Base-by-base conservation (phyloP, 1,140 invertebrate species). In the Drosophila nigrodunni region DNA sequence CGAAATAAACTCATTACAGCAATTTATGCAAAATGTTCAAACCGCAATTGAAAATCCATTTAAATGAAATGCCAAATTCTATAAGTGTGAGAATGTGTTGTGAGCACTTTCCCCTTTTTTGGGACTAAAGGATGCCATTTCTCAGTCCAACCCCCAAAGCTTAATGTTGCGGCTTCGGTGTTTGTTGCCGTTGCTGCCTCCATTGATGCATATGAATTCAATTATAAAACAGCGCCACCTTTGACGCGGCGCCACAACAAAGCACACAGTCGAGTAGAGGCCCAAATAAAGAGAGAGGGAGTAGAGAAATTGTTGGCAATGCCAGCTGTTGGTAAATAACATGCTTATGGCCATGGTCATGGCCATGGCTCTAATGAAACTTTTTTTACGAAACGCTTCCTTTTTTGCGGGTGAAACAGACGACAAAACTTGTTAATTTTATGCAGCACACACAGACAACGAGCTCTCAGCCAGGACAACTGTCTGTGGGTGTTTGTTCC, bases 161-260 rank as follows among this genome's bases (percentile, higher is more conserved):
- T 57, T 39, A 46, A 49, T 34, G 62, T 70, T 70, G 64, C 49
- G 71, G 55, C 57, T 73, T 52, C 41, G 37, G 66, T 76, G 54
- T 49, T 30, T 15, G 66, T 76, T 76, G 76, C 30, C 52, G 62
- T 25, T 65, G 67, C 80, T 54, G 77, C 64, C 69, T 77, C 67
- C 90, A 88, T 85, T 91, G 90, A 91, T 87, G 90, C 90, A 91
- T 88, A 91, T 91, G 90, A 91, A 91, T 91, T 91, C 90, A 91
- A 91, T 91, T 91, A 92, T 86, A 90, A 80, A 89, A 80, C 75
- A 78, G 66, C 75, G 83, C 77, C 83, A 78, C 86, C 90, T 90
- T 74, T 78, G 61, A 88, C 73, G 78, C 57, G 73, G 41, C 43
- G 30, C 68, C 62, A 85, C 74, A 68, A 77, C 73, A 76, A 73